A percentile compares a stretch with the other conserved stretches of the same genome.
Conservation (phyloP, 2,888 invertebrate species). For the Nomada ruficornis region DNA sequence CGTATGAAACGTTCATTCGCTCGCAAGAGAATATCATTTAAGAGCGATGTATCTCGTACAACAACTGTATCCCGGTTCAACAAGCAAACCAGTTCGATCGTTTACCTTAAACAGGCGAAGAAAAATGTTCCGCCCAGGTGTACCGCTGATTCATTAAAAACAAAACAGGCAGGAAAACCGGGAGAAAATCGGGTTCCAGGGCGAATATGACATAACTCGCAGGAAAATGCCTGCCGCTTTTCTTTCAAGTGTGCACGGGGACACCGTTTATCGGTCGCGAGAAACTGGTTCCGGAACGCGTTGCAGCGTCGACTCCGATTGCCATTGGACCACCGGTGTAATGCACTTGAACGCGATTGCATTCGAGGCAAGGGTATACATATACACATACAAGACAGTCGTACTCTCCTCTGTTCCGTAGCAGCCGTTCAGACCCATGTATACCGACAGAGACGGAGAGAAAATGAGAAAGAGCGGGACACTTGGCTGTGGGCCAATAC, state of each 20-base stretch:
- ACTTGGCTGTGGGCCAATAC: constrained; percentile 66
- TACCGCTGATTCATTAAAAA: neutral
- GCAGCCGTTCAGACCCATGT: constrained; percentile 52
- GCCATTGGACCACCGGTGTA: constrained; percentile 56
- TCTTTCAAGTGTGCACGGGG: constrained; percentile 7
- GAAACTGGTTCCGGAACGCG: constrained; percentile 53
- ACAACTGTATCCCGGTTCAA: too few species aligned
- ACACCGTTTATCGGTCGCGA: constrained; percentile 17
- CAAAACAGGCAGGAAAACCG: neutral
- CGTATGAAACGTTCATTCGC: neutral
- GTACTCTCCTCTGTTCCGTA: constrained; percentile 18
- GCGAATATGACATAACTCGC: neutral
- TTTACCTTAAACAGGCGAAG: too few species aligned
- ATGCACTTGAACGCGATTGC: constrained; percentile 64
- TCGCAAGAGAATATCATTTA: too few species aligned
- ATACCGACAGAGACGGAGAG: neutral
- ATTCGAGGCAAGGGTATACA: constrained; percentile 21
- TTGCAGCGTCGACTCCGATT: constrained; percentile 34
- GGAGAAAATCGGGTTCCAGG: neutral
- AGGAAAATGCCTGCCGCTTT: constrained; percentile 5
- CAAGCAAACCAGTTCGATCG: too few species aligned
- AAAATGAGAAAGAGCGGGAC: constrained; percentile 21
- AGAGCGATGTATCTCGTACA: too few species aligned
- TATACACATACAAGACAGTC: neutral
- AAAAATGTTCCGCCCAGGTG: neutral